These are phyloP conservation scores for Harpagoxenus sublaevis DNA, from an alignment of 2,888 invertebrate species.

Conservation along the genomic window DNA sequence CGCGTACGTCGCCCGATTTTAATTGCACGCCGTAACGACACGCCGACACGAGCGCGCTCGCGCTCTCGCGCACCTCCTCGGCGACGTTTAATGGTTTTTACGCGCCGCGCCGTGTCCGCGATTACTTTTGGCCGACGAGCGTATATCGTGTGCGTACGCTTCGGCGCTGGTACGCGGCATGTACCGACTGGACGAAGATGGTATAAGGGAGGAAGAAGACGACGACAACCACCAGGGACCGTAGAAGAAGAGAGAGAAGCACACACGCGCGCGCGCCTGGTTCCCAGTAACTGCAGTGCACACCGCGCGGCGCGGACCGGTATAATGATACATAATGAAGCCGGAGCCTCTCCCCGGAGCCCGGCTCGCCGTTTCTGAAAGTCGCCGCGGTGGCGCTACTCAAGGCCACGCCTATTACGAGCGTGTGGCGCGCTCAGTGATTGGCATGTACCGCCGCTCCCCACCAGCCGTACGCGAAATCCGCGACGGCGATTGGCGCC, in stretches of 20 bases:
- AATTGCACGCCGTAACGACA: constrained; percentile 64
- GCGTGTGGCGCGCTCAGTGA: constrained; percentile 53
- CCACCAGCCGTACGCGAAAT: constrained; percentile 67
- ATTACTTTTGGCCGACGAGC: constrained; percentile 66
- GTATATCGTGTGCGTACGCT: constrained; percentile 56
- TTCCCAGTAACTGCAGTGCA: constrained; percentile 85
- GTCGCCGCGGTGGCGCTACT: constrained; percentile 81
- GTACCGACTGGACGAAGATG: constrained; percentile 56
- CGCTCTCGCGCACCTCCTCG: constrained; percentile 53
- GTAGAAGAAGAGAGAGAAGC: constrained; percentile 79
- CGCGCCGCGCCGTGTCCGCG: constrained; percentile 61
- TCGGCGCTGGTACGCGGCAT: constrained; percentile 61
- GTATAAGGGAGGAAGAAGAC: constrained; percentile 69
- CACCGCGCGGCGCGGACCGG: constrained; percentile 86
- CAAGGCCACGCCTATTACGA: constrained; percentile 76
- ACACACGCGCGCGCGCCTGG: constrained; percentile 84
- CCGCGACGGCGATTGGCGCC: constrained; percentile 78
- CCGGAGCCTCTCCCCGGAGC: constrained; percentile 85
- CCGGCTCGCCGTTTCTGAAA: constrained; percentile 75
- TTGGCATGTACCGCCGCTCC: constrained; percentile 76
- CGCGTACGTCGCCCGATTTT: constrained; percentile 64
- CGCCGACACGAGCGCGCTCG: constrained; percentile 57
- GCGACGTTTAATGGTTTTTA: constrained; percentile 63
- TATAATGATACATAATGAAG: constrained; percentile 87
- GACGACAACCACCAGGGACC: constrained; percentile 68